phyloP scores from a whole-genome alignment of 2,888 invertebrate species.

The Oxystoma pomonae region DNA sequence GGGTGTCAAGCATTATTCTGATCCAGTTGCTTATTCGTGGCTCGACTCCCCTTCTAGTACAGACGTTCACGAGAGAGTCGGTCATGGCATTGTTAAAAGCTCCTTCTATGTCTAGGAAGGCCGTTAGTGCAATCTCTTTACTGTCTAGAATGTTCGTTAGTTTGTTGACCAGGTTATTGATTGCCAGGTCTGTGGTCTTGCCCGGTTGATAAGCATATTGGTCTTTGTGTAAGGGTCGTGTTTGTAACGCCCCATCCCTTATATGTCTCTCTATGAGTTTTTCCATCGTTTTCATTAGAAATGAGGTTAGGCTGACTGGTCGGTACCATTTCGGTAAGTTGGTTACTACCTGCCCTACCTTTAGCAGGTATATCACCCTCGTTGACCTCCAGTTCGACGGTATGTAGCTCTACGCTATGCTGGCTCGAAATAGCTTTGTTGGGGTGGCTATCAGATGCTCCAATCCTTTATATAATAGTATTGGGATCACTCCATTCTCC shows the following conservation, averaged over 20 bases:
- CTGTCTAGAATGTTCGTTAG: too few species aligned
- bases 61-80: too few species aligned
- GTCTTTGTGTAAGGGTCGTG: not conserved
- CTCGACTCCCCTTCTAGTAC: too few species aligned
- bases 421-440: not conserved
- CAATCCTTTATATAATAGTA: constrained; percentile 15
- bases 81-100: too few species aligned
- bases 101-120: too few species aligned
- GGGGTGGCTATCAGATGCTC: constrained; percentile 3
- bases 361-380: constrained; percentile 10
- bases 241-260: constrained; percentile 6
- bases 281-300: constrained; percentile 7
- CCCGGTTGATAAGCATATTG: too few species aligned
- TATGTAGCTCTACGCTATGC: constrained; percentile 7
- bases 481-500: constrained; percentile 12
- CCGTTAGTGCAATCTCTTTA: too few species aligned
- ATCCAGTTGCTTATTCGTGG: too few species aligned
- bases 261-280: constrained; percentile 7
- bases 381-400: constrained; percentile 3
- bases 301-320: constrained; percentile 11
- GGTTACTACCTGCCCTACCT: constrained; percentile 6
- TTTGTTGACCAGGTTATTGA: too few species aligned
- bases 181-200: too few species aligned
- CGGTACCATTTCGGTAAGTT: constrained; percentile 5
- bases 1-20: too few species aligned